A percentile compares a stretch with the other conserved stretches of the same genome.
Evolutionary conservation across 2,888 invertebrate species (phyloP).

Genomic region (Molorchus minor): DNA sequence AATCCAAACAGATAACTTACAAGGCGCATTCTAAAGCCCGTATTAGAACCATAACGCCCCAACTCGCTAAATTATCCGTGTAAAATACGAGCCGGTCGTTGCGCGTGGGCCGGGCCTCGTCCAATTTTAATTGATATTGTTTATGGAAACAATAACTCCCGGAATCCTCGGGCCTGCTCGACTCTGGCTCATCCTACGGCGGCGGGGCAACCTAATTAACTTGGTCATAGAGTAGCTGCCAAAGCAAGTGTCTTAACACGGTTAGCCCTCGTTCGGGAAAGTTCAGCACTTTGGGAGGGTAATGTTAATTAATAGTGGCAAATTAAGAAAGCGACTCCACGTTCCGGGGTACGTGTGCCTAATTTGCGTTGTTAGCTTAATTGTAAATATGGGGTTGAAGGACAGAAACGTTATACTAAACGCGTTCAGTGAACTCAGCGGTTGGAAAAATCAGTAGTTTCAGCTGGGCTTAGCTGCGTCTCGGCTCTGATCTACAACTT

Average conservation of each 20-base stretch:
- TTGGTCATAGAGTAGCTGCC: not conserved
- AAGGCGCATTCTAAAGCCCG: too few relatives aligned
- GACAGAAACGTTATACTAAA: too few relatives aligned
- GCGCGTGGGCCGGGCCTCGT: not conserved
- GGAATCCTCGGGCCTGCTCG: not conserved
- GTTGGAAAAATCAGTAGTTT: too few relatives aligned
- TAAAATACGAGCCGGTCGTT: not conserved
- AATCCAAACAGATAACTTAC: too few relatives aligned
- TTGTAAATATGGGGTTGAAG: too few relatives aligned
- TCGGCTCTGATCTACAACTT: too few relatives aligned
- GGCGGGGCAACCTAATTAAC: not conserved
- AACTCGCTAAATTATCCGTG: not conserved
- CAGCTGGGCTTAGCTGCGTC: too few relatives aligned
- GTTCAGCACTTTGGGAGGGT: not conserved
- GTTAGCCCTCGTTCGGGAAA: not conserved
- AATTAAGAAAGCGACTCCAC: not conserved
- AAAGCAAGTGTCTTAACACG: not conserved
- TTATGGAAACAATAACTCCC: not conserved
- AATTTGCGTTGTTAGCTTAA: too few relatives aligned
- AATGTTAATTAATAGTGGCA: not conserved
- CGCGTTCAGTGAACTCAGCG: too few relatives aligned
- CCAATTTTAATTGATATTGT: not conserved
- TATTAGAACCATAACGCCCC: too few relatives aligned
- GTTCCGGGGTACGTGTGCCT: too few relatives aligned
- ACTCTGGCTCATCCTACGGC: not conserved